Percentiles rank a stretch among this genome's conserved stretches.
Conservation (phyloP, 2,797 vertebrate genomes). For the Tarsius wallacei region DNA sequence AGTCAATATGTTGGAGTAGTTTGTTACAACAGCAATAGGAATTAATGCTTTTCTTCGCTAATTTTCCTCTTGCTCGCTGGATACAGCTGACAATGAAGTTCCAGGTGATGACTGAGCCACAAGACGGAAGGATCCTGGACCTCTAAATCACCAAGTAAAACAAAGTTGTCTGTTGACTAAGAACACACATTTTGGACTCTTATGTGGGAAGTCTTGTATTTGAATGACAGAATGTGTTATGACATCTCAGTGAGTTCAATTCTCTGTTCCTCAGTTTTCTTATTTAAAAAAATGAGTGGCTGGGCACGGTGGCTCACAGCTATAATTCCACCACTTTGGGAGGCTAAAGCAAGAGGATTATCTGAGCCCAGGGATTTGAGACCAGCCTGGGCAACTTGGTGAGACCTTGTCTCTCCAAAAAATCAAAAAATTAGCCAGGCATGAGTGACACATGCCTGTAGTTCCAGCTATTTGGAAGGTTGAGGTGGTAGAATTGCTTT, state of each 20-base stretch:
- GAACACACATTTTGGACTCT: background rate
- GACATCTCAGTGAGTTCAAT: background rate
- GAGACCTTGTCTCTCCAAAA: too few relatives aligned
- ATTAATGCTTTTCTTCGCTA: background rate
- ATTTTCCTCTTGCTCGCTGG: background rate
- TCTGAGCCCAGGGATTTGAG: too few relatives aligned
- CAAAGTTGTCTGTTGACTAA: background rate
- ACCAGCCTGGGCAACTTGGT: too few relatives aligned
- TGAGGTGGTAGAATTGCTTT: too few relatives aligned
- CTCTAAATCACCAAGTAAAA: background rate
- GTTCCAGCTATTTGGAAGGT: too few relatives aligned
- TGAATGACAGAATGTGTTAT: background rate
- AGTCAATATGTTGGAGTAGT: background rate
- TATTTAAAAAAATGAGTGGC: background rate
- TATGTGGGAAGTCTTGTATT: background rate
- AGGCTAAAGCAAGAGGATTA: too few relatives aligned
- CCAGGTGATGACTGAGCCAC: background rate
- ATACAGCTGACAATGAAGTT: background rate
- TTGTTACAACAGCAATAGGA: conserved; percentile 13
- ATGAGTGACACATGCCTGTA: too few relatives aligned
- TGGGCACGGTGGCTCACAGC: too few relatives aligned
- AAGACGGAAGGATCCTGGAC: background rate
- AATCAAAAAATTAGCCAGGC: too few relatives aligned
- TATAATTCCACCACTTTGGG: too few relatives aligned
- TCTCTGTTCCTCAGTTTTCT: background rate